Conservation (phyloP, 1,140 invertebrate genomes). For the Cyclargus thomasi region DNA sequence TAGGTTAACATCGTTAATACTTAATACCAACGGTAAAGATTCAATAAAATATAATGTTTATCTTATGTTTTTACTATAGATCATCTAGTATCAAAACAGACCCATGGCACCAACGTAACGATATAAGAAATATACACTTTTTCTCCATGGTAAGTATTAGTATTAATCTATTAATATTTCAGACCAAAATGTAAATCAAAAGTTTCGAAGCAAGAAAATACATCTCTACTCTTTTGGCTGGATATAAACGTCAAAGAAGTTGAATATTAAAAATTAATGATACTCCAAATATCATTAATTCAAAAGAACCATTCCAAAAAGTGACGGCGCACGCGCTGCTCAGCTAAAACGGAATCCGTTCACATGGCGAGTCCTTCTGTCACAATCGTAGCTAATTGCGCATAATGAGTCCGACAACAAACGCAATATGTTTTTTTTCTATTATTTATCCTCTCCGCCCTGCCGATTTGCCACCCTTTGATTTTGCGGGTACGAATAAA, state of each 20-base stretch:
- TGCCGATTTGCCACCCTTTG: constrained; percentile 53
- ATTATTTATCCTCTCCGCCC: constrained; percentile 66
- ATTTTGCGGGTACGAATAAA: constrained; percentile 60
- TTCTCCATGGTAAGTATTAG: too few relatives aligned
- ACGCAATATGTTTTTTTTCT: constrained; percentile 68
- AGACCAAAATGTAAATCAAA: too few relatives aligned
- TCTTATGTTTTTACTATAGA: too few relatives aligned
- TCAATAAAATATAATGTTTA: too few relatives aligned
- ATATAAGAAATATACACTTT: too few relatives aligned
- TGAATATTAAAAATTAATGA: not conserved
- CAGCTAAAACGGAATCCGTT: constrained; percentile 54
- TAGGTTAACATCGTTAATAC: not conserved
- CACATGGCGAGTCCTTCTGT: constrained; percentile 53
- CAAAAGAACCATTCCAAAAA: not conserved
- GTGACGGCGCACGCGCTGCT: constrained; percentile 36
- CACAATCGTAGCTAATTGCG: constrained; percentile 73
- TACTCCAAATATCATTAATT: not conserved
- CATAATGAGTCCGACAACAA: constrained; percentile 67
- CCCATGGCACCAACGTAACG: too few relatives aligned
- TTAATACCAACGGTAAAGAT: not conserved
- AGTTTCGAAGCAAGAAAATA: too few relatives aligned
- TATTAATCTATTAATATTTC: too few relatives aligned
- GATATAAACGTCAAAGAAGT: not conserved
- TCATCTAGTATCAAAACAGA: too few relatives aligned
- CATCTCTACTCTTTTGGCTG: too few relatives aligned